Evolutionary conservation across 2,113 vertebrate species (phyloP), one percentile per base, ranked within the genome.

Genomic region (Kryptolebias marmoratus): DNA sequence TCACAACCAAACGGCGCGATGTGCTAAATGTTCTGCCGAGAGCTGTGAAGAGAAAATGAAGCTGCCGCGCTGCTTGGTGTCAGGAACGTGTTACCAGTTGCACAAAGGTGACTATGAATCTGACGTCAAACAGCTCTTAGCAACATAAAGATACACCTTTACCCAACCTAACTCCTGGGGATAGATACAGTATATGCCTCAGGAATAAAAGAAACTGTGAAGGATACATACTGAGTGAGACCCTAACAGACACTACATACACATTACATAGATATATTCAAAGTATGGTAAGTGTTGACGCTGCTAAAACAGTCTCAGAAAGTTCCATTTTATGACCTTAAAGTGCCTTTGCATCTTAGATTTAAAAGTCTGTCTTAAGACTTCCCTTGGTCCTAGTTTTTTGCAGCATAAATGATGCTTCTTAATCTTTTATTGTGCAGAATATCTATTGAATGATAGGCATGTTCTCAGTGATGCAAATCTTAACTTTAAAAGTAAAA

Each of bases 401-500:
- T 48, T 48, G 2, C 6, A 14, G 47, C 13, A 15, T 15, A 48
- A 48, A 48, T 15, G 15, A 2, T 42, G 39, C 39, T 10, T 42
- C 39, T 8, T 1, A 42, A 5, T 42, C 39, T 42, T 42, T 42
- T 42, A 42, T 42, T 42, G 5, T 42, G 39, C 39, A 42, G 10
- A 9, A 8, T 8, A 1, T 42, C 39, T 10, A 42, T 50, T 62
- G 45, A 71, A 66, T 16, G 16, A 32, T 11, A 39, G 14, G 8
- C 22, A 42, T 47, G 9, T 14, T 59, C 13, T 44, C 60, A 57
- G 57, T 48, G 32, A 11, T 31, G 18, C 16, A n/a, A 63, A 48
- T 58, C 13, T 47, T 70, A 2, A 64, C 60, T 56, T 73, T 45
- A 11, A 53, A 27, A 74, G 61, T 36, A 39, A 70, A 16, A 44